Base-by-base conservation (phyloP, 2,888 invertebrate genomes). In the Drosophila hamatofila region DNA sequence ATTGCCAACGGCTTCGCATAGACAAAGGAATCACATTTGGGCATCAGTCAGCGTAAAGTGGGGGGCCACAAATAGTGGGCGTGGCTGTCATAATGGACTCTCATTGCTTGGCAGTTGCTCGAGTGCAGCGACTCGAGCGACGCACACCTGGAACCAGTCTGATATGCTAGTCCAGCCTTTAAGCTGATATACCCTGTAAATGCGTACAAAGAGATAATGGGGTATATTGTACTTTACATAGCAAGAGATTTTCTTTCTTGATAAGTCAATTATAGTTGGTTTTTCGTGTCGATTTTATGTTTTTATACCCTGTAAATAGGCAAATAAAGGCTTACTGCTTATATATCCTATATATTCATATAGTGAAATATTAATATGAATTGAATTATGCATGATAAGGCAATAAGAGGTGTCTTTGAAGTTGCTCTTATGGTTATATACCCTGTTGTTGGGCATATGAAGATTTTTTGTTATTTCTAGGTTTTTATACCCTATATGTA, bases 111-210 rank as follows among this genome's bases (percentile, higher is more conserved):
- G 61, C 46, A 75, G 72, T 68, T 72, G 77, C 69, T 77, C 73
- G 64, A 76, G 76, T 76, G 78, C 75, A 77, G 62, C 59, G 60
- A 55, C 77, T 62, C 68, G 59, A 33, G 42, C 63, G 27, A 54
- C 57, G 27, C 51, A 33, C 33, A 52, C 44, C 41, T 49, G 35
- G 7, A 52, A 30, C 37, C 48, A 41, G 30, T 48, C 42, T 57
- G 63, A 64, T 46, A 57, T 58, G 52, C 5, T 23, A 12, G 59
- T 54, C 41, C 44, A 39, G 54, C n/a, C 52, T 55, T 41, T 39
- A 27, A 12, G 44, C 39, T 60, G 0, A 2, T 14, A 46, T 58
- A 46, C 57, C 57, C 46, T 46, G 35, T 14, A 18, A 12, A 21
- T 9, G 18, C 3, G 0, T 16, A 14, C 14, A 27, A 12, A 0